phyloP scores from a whole-genome alignment of 2,113 vertebrate species.

The Myxocyprinus asiaticus region DNA sequence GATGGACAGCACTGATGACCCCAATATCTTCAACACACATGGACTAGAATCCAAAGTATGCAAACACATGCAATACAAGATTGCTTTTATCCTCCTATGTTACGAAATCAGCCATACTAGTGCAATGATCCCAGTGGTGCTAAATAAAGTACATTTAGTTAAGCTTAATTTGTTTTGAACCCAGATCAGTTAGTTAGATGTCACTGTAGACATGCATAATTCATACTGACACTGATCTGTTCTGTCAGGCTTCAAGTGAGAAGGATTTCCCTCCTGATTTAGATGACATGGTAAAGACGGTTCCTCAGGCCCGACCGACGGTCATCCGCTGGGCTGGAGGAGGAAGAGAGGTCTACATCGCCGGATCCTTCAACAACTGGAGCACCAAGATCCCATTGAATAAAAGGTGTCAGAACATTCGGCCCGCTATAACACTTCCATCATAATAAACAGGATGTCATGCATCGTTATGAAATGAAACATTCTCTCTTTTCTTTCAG shows the following conservation, averaged over 20 bases:
- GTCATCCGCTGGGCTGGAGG: constrained; percentile 96
- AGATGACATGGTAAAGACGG: constrained; percentile 84
- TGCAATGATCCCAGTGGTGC: not conserved
- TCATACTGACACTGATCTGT: not conserved
- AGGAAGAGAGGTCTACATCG: constrained; percentile 93
- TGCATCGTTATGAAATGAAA: not conserved
- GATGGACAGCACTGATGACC: constrained; percentile 95
- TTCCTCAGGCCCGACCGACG: constrained; percentile 89
- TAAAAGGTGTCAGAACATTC: constrained; percentile 80
- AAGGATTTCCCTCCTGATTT: constrained; percentile 85
- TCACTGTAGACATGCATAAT: no score
- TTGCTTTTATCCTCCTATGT: not conserved
- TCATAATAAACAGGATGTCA: not conserved
- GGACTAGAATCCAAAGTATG: constrained; percentile 86
- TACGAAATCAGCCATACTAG: not conserved
- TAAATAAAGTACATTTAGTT: not conserved
- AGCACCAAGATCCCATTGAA: constrained; percentile 93
- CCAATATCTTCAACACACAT: constrained; percentile 88
- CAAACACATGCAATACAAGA: not conserved
- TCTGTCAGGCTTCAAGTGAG: constrained; percentile 79
- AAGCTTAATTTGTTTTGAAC: no score
- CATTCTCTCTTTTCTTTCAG: constrained; percentile 62
- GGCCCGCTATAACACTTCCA: not conserved
- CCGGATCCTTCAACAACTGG: constrained; percentile 97
- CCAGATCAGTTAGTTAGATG: no score